Percentiles rank a stretch among this genome's conserved stretches.
phyloP scores from a whole-genome alignment of 2,888 invertebrate species.

The Diaperis boleti region DNA sequence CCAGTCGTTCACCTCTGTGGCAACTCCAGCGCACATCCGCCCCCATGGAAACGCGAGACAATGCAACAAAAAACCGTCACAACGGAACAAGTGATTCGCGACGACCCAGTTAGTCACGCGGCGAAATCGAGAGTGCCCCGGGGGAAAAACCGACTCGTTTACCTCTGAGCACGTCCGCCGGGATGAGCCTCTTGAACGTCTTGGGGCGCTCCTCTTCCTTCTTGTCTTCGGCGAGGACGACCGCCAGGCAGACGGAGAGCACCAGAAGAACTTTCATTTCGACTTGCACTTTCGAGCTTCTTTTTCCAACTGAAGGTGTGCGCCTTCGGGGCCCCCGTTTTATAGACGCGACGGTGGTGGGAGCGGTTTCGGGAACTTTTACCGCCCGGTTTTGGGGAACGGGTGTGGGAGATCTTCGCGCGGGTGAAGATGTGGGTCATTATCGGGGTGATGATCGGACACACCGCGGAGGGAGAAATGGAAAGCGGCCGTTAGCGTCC shows the following conservation, averaged over 20 bases:
- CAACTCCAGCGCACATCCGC: conserved; percentile 39
- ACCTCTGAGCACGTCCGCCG: conserved; percentile 93
- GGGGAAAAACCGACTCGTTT: too few species aligned
- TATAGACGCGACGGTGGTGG: conserved; percentile 33
- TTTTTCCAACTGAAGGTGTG: conserved; percentile 38
- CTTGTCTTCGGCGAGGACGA: conserved; percentile 69
- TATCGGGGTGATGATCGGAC: too few species aligned
- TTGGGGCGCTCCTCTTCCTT: conserved; percentile 73
- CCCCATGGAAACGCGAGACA: conserved; percentile 16
- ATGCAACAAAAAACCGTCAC: not conserved
- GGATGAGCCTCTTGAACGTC: conserved; percentile 85
- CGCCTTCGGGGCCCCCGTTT: conserved; percentile 14
- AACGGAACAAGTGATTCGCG: conserved; percentile 14
- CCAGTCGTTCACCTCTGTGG: conserved; percentile 39
- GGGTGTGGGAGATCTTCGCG: not conserved
- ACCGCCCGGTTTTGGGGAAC: too few species aligned
- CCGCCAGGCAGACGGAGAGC: conserved; percentile 67
- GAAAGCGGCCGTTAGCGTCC: too few species aligned
- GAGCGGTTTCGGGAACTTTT: too few species aligned
- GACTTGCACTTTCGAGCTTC: conserved; percentile 15
- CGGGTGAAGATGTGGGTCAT: not conserved
- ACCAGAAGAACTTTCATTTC: conserved; percentile 72
- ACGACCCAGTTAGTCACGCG: conserved; percentile 6
- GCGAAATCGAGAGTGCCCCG: too few species aligned
- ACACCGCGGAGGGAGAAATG: too few species aligned